Conservation (phyloP, 2,113 vertebrate genomes). For the Hystrix brachyura region DNA sequence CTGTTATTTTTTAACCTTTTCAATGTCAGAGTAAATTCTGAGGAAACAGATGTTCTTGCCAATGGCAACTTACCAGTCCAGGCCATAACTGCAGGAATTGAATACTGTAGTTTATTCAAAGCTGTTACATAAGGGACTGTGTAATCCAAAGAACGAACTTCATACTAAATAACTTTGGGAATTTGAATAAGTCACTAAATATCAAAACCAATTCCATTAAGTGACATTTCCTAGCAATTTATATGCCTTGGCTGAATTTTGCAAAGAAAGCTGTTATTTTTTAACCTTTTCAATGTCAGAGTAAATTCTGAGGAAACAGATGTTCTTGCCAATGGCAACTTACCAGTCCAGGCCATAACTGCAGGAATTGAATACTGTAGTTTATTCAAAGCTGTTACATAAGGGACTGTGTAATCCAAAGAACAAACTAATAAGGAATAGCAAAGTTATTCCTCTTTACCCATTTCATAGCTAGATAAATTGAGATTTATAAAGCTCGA, state of each 20-base stretch:
- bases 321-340: slow-evolving; percentile 30
- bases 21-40: background rate
- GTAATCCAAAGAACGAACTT: background rate
- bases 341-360: background rate
- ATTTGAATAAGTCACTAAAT: slow-evolving; percentile 22
- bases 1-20: slow-evolving; percentile 11
- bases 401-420: background rate
- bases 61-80: slow-evolving; percentile 5
- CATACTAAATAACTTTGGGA: slow-evolving; percentile 1
- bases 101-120: background rate
- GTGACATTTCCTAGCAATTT: slow-evolving; percentile 37
- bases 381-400: background rate
- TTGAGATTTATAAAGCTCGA: background rate
- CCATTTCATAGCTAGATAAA: background rate
- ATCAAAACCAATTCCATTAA: slow-evolving; percentile 15
- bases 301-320: slow-evolving; percentile 43
- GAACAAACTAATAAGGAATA: background rate
- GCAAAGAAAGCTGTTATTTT: background rate
- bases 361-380: background rate
- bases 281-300: slow-evolving; percentile 35
- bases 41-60: slow-evolving; percentile 49
- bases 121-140: background rate
- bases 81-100: background rate
- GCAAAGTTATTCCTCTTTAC: background rate
- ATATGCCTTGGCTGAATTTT: background rate